Percentiles rank a stretch among this genome's conserved stretches.
These are phyloP conservation scores for Panulirus ornatus DNA, from an alignment of 1,140 invertebrate genomes.

Conservation along the genomic window DNA sequence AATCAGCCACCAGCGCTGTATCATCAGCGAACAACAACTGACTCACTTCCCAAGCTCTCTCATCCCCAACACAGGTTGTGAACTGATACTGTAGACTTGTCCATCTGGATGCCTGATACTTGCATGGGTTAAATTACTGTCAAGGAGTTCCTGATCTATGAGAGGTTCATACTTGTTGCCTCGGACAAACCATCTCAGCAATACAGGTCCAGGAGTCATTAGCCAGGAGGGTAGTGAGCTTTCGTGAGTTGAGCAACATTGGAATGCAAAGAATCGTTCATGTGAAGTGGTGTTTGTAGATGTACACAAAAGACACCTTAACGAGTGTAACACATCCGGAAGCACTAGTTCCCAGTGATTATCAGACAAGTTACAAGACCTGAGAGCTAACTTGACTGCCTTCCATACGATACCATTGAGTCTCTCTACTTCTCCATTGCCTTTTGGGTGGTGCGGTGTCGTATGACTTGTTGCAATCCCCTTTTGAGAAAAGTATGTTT, in stretches of 20 bases:
- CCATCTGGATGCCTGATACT: too few species aligned
- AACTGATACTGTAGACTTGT: too few species aligned
- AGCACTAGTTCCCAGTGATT: not conserved
- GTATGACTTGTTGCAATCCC: not conserved
- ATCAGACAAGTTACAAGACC: not conserved
- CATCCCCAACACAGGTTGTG: too few species aligned
- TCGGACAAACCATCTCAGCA: constrained; percentile 34
- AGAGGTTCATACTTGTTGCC: constrained; percentile 34
- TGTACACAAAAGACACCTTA: constrained; percentile 45
- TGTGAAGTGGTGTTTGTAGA: constrained; percentile 62
- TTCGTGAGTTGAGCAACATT: constrained; percentile 24
- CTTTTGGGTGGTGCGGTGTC: not conserved
- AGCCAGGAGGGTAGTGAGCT: constrained; percentile 23
- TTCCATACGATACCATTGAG: constrained; percentile 23
- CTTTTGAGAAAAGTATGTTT: too few species aligned
- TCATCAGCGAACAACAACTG: too few species aligned
- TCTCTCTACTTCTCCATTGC: constrained; percentile 21
- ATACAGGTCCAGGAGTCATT: constrained; percentile 42
- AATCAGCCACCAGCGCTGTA: too few species aligned
- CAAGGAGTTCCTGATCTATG: too few species aligned
- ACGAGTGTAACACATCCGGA: too few species aligned
- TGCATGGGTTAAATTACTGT: too few species aligned
- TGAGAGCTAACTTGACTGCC: not conserved
- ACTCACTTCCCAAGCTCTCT: too few species aligned
- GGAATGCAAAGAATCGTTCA: constrained; percentile 56